Evolutionary conservation across 2,113 vertebrate genomes (phyloP).

Genomic region (Stercorarius parasiticus): DNA sequence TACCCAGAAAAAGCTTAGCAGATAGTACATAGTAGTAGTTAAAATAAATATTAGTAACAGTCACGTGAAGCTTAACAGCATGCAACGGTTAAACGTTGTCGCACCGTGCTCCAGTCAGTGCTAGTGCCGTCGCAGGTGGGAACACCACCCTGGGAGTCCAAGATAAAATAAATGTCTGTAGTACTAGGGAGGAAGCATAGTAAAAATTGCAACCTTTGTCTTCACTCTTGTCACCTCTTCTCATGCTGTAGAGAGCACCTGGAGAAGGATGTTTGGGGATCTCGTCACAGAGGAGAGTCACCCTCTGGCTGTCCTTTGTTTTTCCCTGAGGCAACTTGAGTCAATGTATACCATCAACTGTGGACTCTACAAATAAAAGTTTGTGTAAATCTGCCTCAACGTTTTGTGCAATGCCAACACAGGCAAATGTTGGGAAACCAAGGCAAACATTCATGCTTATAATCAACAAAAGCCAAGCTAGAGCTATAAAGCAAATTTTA

Average conservation of each 20-base stretch:
- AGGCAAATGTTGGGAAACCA: background rate
- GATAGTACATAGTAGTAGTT: accelerated
- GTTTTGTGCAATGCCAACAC: background rate
- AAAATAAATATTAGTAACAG: background rate
- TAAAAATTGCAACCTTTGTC: accelerated
- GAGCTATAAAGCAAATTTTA: background rate
- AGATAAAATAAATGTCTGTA: accelerated
- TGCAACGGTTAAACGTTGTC: accelerated
- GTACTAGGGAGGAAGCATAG: accelerated
- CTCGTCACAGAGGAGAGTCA: background rate
- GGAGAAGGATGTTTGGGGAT: background rate
- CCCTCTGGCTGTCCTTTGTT: background rate
- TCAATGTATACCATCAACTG: background rate
- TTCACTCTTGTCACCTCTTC: background rate
- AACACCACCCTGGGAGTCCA: accelerated
- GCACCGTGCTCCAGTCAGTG: accelerated
- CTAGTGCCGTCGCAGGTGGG: accelerated
- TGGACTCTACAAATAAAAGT: background rate
- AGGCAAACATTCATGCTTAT: background rate
- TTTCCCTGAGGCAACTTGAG: background rate
- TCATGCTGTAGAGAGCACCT: accelerated
- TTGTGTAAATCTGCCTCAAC: background rate
- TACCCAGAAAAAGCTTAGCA: accelerated
- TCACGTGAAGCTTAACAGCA: accelerated
- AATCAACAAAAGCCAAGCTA: background rate